Evolutionary conservation across 2,797 vertebrate genomes (phyloP).

Genomic region (Sternarchorhynchus goeldii): DNA sequence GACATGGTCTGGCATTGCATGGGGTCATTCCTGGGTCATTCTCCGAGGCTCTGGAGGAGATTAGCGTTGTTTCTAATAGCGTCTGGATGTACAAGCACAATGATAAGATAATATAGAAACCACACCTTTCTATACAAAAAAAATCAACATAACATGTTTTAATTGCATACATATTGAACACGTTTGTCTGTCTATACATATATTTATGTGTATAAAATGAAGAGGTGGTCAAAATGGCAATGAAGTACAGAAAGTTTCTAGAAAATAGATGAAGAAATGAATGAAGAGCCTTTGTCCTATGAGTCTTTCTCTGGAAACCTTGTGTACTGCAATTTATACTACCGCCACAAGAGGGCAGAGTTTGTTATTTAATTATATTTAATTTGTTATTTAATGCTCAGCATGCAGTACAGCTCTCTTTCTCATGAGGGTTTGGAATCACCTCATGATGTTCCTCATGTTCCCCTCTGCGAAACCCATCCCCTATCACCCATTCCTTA

Average conservation of each 20-base stretch:
- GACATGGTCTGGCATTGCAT: conserved; percentile 74
- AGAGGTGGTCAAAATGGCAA: too few relatives aligned
- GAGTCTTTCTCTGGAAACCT: too few relatives aligned
- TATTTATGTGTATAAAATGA: too few relatives aligned
- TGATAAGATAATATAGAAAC: conserved; percentile 60
- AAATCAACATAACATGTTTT: too few relatives aligned
- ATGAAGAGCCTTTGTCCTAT: too few relatives aligned
- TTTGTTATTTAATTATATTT: conserved; percentile 8
- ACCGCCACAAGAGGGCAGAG: conserved; percentile 10
- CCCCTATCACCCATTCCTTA: conserved; percentile 73
- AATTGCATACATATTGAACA: background rate
- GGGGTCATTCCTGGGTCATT: conserved; percentile 78
- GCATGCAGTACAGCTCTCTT: conserved; percentile 74
- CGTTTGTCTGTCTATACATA: background rate
- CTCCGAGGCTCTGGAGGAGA: conserved; percentile 80
- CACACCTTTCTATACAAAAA: too few relatives aligned
- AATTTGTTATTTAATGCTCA: conserved; percentile 46
- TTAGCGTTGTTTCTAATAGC: conserved; percentile 76
- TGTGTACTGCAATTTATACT: background rate
- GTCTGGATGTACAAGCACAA: conserved; percentile 81
- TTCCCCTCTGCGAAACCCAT: conserved; percentile 83
- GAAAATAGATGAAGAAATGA: too few relatives aligned
- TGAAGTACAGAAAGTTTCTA: too few relatives aligned
- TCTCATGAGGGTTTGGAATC: conserved; percentile 68
- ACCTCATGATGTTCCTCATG: conserved; percentile 83